Evolutionary conservation across 2,888 invertebrate species (phyloP).

Genomic region (Lasioglossum calceatum): DNA sequence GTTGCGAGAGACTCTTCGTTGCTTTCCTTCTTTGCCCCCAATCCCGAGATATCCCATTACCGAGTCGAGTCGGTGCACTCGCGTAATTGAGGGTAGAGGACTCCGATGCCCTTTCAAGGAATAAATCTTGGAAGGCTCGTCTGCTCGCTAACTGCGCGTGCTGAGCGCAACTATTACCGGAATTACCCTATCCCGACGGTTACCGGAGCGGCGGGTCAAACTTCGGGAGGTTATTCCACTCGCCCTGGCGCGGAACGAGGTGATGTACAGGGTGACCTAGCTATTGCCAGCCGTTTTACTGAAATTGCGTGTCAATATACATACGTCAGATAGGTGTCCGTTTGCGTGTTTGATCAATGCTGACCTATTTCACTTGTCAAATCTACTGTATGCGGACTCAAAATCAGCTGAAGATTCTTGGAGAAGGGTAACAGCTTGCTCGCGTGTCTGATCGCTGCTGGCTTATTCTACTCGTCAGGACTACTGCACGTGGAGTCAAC

Average conservation of each 20-base stretch:
- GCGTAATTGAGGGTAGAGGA: background rate
- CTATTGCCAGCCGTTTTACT: background rate
- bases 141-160: background rate
- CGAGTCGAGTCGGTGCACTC: background rate
- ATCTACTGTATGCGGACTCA: background rate
- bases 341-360: background rate
- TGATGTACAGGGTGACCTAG: background rate
- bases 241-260: background rate
- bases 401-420: too few species aligned
- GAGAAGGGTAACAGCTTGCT: background rate
- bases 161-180: background rate
- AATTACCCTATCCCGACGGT: background rate
- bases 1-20: background rate
- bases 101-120: constrained; percentile 6
- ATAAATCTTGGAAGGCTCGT: background rate
- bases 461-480: background rate
- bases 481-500: background rate
- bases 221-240: background rate
- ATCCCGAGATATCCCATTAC: background rate
- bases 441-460: background rate
- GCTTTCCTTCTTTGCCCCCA: background rate
- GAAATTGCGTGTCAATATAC: background rate
- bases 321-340: background rate
- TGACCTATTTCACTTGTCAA: background rate
- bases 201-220: background rate